Evolutionary conservation across 2,888 invertebrate genomes (phyloP).

Genomic region (Tholera decimalis): DNA sequence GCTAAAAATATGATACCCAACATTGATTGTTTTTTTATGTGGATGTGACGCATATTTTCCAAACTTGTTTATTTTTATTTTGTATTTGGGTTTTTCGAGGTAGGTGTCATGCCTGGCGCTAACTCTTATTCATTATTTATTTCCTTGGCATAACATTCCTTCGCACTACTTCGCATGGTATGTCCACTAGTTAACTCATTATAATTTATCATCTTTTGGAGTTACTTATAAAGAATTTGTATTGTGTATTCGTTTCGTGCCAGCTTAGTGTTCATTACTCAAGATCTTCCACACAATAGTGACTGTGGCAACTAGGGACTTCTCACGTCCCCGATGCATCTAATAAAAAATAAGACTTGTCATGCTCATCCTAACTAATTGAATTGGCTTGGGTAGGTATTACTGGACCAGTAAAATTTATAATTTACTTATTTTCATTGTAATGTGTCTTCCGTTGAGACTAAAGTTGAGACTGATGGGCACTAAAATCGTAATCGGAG

Average conservation of each 20-base stretch:
- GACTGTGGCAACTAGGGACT: background rate
- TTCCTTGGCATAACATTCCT: background rate
- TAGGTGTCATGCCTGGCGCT: too few relatives aligned
- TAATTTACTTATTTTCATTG: too few relatives aligned
- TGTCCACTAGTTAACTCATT: background rate
- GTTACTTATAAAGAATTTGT: background rate
- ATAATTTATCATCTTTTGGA: slow-evolving; percentile 21
- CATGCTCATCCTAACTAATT: slow-evolving; percentile 43
- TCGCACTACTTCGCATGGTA: background rate
- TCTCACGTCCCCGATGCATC: slow-evolving; percentile 26
- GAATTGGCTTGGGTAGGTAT: slow-evolving; percentile 12
- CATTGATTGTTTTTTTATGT: too few relatives aligned
- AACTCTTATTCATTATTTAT: too few relatives aligned
- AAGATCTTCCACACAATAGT: slow-evolving; percentile 26
- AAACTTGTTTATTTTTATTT: too few relatives aligned
- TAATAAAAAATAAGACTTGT: slow-evolving; percentile 31
- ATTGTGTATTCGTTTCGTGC: slow-evolving; percentile 25
- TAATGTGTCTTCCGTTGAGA: too few relatives aligned
- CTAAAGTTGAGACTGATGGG: too few relatives aligned
- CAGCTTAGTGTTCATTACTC: slow-evolving; percentile 39
- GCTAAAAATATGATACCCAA: too few relatives aligned
- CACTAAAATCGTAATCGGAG: too few relatives aligned
- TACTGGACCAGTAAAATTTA: too few relatives aligned
- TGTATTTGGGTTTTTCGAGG: too few relatives aligned
- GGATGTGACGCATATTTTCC: too few relatives aligned